These are phyloP conservation scores for Marcusenius ussheri DNA, from an alignment of 2,113 vertebrate genomes.

Conservation along the genomic window DNA sequence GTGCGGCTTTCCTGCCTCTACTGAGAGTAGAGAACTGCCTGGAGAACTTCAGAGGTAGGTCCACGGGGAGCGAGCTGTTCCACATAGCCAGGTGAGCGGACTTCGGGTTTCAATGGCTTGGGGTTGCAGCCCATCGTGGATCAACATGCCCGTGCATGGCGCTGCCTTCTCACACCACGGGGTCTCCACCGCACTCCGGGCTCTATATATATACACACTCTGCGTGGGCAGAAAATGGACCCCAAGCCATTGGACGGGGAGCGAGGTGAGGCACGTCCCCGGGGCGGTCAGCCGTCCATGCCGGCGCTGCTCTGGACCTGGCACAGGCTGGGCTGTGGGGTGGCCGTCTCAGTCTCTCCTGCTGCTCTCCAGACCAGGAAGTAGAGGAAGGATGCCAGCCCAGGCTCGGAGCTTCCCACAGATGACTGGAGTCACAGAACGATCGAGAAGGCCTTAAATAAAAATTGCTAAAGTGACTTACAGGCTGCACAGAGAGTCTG, in stretches of 20 bases:
- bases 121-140: constrained; percentile 23
- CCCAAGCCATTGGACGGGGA: constrained; percentile 23
- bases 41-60: background rate
- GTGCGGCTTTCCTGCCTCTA: background rate
- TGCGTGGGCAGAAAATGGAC: constrained; percentile 20
- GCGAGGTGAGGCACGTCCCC: background rate
- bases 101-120: constrained; percentile 36
- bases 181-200: background rate
- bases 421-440: background rate
- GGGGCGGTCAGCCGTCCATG: background rate
- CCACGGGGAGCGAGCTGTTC: background rate
- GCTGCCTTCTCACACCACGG: constrained; percentile 12
- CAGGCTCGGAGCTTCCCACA: background rate
- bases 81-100: background rate
- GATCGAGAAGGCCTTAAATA: background rate
- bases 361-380: background rate
- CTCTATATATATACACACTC: constrained; percentile 38
- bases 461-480: background rate
- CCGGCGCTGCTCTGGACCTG: background rate
- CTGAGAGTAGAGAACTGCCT: no score
- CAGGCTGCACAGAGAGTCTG: background rate
- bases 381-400: background rate
- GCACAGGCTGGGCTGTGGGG: background rate
- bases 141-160: constrained; percentile 31
- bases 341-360: background rate